Base-by-base conservation (phyloP, 2,888 invertebrate species). In the Erynnis tages region DNA sequence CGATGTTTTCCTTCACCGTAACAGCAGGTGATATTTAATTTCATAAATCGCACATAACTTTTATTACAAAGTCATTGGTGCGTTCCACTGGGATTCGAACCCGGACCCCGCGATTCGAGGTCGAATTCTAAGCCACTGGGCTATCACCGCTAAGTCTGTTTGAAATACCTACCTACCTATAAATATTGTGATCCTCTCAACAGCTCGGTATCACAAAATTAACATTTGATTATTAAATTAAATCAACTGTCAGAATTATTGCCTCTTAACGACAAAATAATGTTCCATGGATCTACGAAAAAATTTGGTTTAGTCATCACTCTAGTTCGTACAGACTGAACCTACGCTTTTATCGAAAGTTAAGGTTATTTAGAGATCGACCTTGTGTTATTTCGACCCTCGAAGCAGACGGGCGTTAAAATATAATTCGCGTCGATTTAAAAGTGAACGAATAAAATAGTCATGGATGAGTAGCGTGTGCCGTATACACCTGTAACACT, bases 331-430 rank as follows among this genome's bases (percentile, higher is more conserved):
- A 5, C 52, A 45, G 52, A 63, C 55, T 53, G 69, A 75, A 65
- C 73, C 71, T 72, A 74, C 75, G 69, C 72, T 67, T 74, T 71
- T 64, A 66, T 65, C 63, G 55, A 60, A 69, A 58, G 68, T 58
- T 66, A 67, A 63, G 69, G 76, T 75, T 82, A 82, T 84, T 82
- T 79, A 62, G 60, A 82, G 81, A 73, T 66, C 69, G 79, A 71
- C 82, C 84, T 85, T 82, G 84, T 66, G 61, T 76, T 82, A 82
- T 82, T 82, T 77, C 62, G 47, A 70, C 67, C 66, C 62, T 60
- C 69, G 72, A 70, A 69, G 65, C 67, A 66, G 59, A 69, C 65
- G 65, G 59, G 62, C 65, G 68, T 71, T 73, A 79, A 81, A 79
- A 82, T 80, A 79, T 66, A 77, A 73, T 65, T 62, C 52, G 58